These are phyloP conservation scores for Lota lota DNA, from an alignment of 2,113 vertebrate species.

Conservation along the genomic window DNA sequence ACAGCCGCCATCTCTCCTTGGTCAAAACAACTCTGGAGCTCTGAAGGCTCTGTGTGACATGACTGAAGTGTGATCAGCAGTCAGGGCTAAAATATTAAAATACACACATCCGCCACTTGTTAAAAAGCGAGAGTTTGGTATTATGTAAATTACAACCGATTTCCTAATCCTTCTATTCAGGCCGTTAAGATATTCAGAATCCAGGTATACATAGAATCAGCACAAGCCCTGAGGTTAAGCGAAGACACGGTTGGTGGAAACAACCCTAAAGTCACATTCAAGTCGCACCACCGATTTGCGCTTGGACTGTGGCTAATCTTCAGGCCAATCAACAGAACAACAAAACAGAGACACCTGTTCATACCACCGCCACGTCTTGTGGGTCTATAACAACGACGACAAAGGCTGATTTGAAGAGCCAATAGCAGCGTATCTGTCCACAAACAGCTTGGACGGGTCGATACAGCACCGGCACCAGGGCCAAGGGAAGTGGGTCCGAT, in stretches of 20 bases:
- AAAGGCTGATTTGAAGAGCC: constrained; percentile 31
- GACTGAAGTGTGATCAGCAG: constrained; percentile 1
- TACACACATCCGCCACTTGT: too few species aligned
- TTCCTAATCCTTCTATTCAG: too few species aligned
- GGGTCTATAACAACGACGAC: constrained; percentile 30
- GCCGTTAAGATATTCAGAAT: too few species aligned
- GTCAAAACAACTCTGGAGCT: constrained; percentile 27
- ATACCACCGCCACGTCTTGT: constrained; percentile 24
- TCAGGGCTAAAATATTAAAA: too few species aligned
- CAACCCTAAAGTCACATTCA: constrained; percentile 22
- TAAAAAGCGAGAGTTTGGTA: too few species aligned
- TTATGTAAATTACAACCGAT: too few species aligned
- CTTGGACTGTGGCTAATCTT: constrained; percentile 30
- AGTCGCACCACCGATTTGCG: constrained; percentile 23
- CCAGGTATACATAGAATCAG: too few species aligned
- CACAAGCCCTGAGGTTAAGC: too few species aligned
- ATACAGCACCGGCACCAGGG: constrained; percentile 34
- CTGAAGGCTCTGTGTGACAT: constrained; percentile 11
- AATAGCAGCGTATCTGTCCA: constrained; percentile 43
- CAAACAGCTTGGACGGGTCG: constrained; percentile 42
- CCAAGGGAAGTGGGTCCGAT: constrained; percentile 34
- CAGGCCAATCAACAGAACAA: constrained; percentile 28
- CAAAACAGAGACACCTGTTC: constrained; percentile 19
- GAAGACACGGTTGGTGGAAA: not conserved
- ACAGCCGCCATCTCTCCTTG: constrained; percentile 33